Evolutionary conservation across 1,140 invertebrate genomes (phyloP), one percentile per base, ranked within the genome.

Genomic region (Lasaia peninsularis): DNA sequence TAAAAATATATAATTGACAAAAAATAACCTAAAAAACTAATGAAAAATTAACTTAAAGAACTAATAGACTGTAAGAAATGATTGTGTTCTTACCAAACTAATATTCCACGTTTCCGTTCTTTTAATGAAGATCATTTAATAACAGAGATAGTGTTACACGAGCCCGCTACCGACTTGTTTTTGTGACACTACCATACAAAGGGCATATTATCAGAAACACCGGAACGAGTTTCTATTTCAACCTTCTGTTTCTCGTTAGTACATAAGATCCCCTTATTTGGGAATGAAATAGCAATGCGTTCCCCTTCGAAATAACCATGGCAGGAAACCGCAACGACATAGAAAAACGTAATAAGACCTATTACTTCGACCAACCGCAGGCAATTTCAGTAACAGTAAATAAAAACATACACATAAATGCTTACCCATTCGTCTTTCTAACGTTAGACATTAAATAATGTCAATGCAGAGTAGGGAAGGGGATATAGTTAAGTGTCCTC

Each of bases 91-190:
- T 44, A 21, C 40, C 4, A 58, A 44, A 32, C 21, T 16, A n/a
- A 86, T 78, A 86, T 80, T 83, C 80, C 73, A 80, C 80, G 74
- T 86, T 83, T 86, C 85, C 82, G 80, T 67, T 85, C 75, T 80
- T 71, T 77, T 70, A 88, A 88, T 85, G 83, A 75, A 78, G 85
- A 84, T 81, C 80, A 85, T 86, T 88, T 88, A 84, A 79, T 86
- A 75, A 84, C 78, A 80, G 62, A 88, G 83, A 88, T 88, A 85
- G 79, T 85, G 79, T 88, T 88, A 82, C 83, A 85, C 75, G 76
- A n/a, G n/a, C 74, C 65, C 71, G 85, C 82, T 88, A 86, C 82
- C 75, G 80, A 84, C 82, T 72, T 79, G 60, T 86, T 88, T 86
- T 86, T 86, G 70, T 88, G 75, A 80, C 83, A 84, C 79, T 75